Conservation (phyloP, 2,888 invertebrate genomes). For the Cremastinae sp. region DNA sequence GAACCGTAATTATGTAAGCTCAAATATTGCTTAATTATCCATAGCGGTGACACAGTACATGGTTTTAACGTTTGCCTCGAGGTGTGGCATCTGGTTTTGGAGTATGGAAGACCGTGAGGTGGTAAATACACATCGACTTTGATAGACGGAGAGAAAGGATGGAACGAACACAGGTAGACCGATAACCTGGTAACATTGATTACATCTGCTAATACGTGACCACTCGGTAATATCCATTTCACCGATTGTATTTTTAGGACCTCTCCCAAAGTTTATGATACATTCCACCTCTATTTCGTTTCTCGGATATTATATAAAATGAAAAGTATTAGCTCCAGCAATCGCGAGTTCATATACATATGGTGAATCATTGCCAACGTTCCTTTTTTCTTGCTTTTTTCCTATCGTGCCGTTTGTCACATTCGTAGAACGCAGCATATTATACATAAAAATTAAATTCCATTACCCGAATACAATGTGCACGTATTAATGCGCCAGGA, state of each 20-base stretch:
- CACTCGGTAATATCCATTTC: slow-evolving; percentile 31
- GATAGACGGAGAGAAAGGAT: slow-evolving; percentile 13
- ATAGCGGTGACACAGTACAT: slow-evolving; percentile 62
- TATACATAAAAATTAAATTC: slow-evolving; percentile 51
- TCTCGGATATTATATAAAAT: not conserved
- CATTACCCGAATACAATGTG: slow-evolving; percentile 43
- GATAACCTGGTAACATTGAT: slow-evolving; percentile 28
- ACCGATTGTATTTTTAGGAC: slow-evolving; percentile 20
- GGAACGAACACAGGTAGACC: slow-evolving; percentile 3
- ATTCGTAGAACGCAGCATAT: slow-evolving; percentile 14
- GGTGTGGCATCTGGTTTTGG: slow-evolving; percentile 41
- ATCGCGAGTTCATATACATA: slow-evolving; percentile 17
- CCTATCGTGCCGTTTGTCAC: not conserved
- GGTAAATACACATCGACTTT: not conserved
- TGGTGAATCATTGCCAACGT: slow-evolving; percentile 1
- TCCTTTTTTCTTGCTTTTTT: not conserved
- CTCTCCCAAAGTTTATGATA: slow-evolving; percentile 27
- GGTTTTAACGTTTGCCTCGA: slow-evolving; percentile 67
- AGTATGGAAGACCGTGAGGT: slow-evolving; percentile 7
- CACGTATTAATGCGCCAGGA: slow-evolving; percentile 64
- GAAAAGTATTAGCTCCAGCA: no score
- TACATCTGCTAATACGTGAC: slow-evolving; percentile 30
- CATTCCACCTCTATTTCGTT: slow-evolving; percentile 24
- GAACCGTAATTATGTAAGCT: slow-evolving; percentile 74
- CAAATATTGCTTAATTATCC: slow-evolving; percentile 75